Conservation (phyloP, 1,140 invertebrate genomes). For the Drosophila jambulina region DNA sequence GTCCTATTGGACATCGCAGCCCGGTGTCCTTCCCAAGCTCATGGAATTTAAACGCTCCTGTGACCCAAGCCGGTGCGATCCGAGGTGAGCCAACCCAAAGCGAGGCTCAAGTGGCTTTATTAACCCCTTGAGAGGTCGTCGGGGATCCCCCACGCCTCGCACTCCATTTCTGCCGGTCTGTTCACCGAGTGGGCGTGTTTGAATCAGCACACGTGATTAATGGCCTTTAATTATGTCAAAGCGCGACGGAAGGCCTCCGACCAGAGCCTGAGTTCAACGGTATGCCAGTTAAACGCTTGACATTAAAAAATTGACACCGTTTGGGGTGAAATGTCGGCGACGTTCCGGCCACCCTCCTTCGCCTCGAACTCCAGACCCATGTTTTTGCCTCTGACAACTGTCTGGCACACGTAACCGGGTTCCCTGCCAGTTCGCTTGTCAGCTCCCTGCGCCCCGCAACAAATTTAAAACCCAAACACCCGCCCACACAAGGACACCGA, state of each 20-base stretch:
- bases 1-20: constrained; percentile 56
- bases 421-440: constrained; percentile 40
- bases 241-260: constrained; percentile 50
- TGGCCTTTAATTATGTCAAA: constrained; percentile 83
- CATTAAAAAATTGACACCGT: constrained; percentile 85
- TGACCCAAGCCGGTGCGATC: constrained; percentile 21
- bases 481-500: constrained; percentile 23
- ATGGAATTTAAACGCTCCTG: constrained; percentile 55
- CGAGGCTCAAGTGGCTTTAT: constrained; percentile 70
- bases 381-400: constrained; percentile 70
- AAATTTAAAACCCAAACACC: constrained; percentile 61
- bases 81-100: constrained; percentile 8
- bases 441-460: constrained; percentile 30
- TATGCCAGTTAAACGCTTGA: constrained; percentile 79
- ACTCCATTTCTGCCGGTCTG: not conserved
- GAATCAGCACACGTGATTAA: constrained; percentile 84
- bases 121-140: constrained; percentile 63
- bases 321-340: constrained; percentile 80
- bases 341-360: constrained; percentile 31
- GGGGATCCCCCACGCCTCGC: not conserved
- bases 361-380: constrained; percentile 13
- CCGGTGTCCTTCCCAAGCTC: constrained; percentile 42
- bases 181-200: constrained; percentile 67
- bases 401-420: constrained; percentile 74
- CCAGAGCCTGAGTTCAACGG: constrained; percentile 44